phyloP scores from a whole-genome alignment of 2,888 invertebrate species.

The Neria commutata region DNA sequence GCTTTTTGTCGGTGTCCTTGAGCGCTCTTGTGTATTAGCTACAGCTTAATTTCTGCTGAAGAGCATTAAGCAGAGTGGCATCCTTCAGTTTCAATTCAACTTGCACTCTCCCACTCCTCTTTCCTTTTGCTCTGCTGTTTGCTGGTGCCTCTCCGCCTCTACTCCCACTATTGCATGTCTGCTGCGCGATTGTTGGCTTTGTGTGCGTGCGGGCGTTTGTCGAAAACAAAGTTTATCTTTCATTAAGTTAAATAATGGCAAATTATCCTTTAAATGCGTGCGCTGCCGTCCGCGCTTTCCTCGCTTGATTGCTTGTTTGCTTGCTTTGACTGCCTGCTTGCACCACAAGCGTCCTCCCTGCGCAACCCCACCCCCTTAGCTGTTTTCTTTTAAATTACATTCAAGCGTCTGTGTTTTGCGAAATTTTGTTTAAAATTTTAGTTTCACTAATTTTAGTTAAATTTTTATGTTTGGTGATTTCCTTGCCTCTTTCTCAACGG shows the following conservation, averaged over 20 bases:
- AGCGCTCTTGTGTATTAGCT: not conserved
- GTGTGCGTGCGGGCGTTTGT: not conserved
- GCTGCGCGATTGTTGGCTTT: not conserved
- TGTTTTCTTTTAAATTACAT: too few relatives aligned
- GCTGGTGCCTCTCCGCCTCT: not conserved
- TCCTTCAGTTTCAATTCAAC: not conserved
- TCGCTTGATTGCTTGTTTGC: too few relatives aligned
- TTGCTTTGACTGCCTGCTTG: not conserved
- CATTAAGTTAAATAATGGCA: conserved; percentile 53
- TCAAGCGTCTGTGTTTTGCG: too few relatives aligned
- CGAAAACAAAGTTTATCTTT: conserved; percentile 52
- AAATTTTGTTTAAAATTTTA: too few relatives aligned
- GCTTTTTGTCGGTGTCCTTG: not conserved
- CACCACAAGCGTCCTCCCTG: too few relatives aligned
- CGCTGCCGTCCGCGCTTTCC: not conserved
- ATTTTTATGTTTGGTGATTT: too few relatives aligned
- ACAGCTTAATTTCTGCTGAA: not conserved
- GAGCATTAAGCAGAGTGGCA: not conserved
- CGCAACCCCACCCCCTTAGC: too few relatives aligned
- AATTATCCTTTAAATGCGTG: conserved; percentile 38
- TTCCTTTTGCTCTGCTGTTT: not conserved
- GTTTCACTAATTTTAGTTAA: too few relatives aligned
- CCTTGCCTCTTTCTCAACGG: too few relatives aligned
- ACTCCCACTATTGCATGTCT: not conserved
- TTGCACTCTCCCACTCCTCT: too few relatives aligned